These are phyloP conservation scores for Papilio xuthus DNA, from an alignment of 1,140 invertebrate genomes.

Conservation along the genomic window DNA sequence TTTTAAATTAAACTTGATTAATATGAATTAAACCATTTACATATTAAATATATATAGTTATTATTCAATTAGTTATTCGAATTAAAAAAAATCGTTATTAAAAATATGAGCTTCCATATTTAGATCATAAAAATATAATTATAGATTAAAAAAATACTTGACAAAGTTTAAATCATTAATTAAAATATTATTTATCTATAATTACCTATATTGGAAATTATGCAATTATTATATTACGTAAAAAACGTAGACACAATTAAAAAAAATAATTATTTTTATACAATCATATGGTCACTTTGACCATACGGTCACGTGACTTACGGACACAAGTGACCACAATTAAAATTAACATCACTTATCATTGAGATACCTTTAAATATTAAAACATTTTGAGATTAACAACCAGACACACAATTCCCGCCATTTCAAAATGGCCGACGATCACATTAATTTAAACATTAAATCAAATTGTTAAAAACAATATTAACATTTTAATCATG, in stretches of 20 bases:
- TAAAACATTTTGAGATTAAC: neutral
- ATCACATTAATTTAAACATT: neutral
- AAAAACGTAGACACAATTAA: neutral
- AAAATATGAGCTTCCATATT: no score
- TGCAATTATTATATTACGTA: neutral
- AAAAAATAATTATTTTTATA: neutral
- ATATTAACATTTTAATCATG: neutral
- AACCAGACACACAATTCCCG: constrained; percentile 5
- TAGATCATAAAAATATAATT: no score
- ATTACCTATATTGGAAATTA: neutral
- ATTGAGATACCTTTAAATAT: neutral
- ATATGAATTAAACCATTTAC: no score
- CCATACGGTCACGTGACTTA: no score
- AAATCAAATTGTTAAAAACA: constrained; percentile 17
- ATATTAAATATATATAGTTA: no score
- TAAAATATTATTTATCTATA: constrained; percentile 4
- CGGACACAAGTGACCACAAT: neutral
- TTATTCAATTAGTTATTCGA: no score
- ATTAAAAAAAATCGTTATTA: no score
- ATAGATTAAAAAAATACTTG: constrained; percentile 7
- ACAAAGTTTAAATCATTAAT: neutral
- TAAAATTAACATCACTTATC: constrained; percentile 1
- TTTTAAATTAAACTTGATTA: no score
- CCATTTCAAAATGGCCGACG: constrained; percentile 2
- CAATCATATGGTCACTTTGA: neutral